Evolutionary conservation across 2,113 vertebrate genomes (phyloP).

Genomic region (Plectropomus leopardus): DNA sequence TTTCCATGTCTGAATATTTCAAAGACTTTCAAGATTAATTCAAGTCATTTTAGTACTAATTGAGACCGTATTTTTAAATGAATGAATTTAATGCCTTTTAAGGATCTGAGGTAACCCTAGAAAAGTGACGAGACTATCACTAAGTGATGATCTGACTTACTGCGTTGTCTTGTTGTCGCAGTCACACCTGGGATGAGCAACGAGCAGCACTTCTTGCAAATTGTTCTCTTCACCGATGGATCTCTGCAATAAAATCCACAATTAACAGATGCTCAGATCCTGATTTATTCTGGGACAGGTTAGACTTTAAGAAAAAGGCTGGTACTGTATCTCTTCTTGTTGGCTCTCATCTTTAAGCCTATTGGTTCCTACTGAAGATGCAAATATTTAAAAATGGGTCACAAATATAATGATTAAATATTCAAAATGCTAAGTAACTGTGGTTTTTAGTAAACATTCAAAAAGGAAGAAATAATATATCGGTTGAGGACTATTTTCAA

Average conservation of each 20-base stretch:
- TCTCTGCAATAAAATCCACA: slow-evolving; percentile 78
- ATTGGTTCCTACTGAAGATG: too few relatives aligned
- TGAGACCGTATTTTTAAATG: too few relatives aligned
- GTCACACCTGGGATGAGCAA: slow-evolving; percentile 87
- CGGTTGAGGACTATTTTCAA: too few relatives aligned
- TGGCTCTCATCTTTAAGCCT: not conserved
- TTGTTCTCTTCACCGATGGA: slow-evolving; percentile 88
- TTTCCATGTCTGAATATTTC: too few relatives aligned
- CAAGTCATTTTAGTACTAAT: too few relatives aligned
- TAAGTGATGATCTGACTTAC: slow-evolving; percentile 65
- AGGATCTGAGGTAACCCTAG: too few relatives aligned
- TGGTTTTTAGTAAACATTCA: too few relatives aligned
- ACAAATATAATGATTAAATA: not conserved
- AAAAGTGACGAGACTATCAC: too few relatives aligned
- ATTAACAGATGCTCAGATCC: not conserved
- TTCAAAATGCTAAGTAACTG: not conserved
- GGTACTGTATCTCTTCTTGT: not conserved
- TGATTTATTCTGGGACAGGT: not conserved
- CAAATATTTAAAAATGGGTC: not conserved
- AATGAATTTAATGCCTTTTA: too few relatives aligned
- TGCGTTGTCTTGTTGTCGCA: slow-evolving; percentile 83
- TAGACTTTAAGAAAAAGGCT: not conserved
- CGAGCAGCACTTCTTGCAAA: slow-evolving; percentile 87
- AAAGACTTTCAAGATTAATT: too few relatives aligned
- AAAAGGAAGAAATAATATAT: too few relatives aligned